These are phyloP conservation scores for Accipiter cooperii DNA, from an alignment of 2,113 vertebrate genomes.

Conservation along the genomic window DNA sequence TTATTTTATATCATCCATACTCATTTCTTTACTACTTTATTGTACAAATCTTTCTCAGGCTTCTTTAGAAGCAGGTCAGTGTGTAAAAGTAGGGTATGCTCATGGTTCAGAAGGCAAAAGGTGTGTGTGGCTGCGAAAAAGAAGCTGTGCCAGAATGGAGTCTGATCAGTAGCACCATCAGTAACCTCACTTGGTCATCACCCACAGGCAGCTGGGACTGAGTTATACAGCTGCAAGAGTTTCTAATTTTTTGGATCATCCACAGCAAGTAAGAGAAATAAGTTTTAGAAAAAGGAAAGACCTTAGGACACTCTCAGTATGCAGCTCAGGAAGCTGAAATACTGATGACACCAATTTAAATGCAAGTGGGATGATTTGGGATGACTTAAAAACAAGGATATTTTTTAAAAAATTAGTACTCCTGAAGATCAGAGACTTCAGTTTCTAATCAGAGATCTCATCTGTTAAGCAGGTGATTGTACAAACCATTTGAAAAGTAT, in stretches of 20 bases:
- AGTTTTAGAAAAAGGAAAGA: background rate
- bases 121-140: background rate
- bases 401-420: background rate
- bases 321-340: background rate
- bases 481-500: background rate
- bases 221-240: background rate
- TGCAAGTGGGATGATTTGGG: background rate
- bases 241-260: background rate
- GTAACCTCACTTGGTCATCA: background rate
- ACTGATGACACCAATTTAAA: background rate
- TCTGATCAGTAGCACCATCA: background rate
- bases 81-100: background rate
- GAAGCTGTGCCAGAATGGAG: background rate
- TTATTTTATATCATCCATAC: background rate
- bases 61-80: background rate
- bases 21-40: background rate
- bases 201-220: background rate
- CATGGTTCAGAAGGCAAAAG: background rate
- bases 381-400: background rate
- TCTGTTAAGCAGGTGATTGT: slow-evolving; percentile 13
- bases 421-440: background rate
- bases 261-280: background rate
- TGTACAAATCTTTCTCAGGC: background rate
- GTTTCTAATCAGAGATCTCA: background rate
- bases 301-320: background rate